Percentiles rank a stretch among this genome's conserved stretches.
Evolutionary conservation across 1,140 invertebrate species (phyloP).

Genomic region (Phthorimaea operculella): DNA sequence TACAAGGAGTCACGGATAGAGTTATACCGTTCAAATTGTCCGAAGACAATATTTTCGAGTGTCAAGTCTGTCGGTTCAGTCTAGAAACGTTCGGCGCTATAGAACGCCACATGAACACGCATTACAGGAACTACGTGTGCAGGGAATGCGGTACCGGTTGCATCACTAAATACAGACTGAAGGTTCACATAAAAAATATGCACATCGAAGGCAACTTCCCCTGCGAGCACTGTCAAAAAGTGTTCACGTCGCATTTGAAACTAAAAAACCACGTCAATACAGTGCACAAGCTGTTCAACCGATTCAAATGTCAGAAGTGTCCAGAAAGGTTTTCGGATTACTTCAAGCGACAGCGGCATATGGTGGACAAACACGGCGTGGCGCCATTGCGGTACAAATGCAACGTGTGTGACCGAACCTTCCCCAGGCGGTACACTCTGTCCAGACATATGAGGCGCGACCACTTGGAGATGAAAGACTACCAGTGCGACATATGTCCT

Average conservation of each 20-base stretch:
- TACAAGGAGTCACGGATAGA: conserved; percentile 36
- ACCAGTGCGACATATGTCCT: conserved; percentile 43
- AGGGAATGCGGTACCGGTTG: conserved; percentile 54
- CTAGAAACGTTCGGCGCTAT: conserved; percentile 57
- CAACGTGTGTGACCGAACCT: conserved; percentile 50
- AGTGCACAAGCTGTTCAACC: conserved; percentile 38
- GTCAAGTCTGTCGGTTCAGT: conserved; percentile 45
- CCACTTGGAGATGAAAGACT: conserved; percentile 56
- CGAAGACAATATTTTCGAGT: conserved; percentile 28
- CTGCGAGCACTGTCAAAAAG: conserved; percentile 43
- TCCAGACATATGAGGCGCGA: conserved; percentile 53
- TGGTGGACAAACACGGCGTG: conserved; percentile 41
- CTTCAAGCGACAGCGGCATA: conserved; percentile 47
- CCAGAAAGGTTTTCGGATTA: conserved; percentile 51
- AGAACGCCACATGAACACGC: conserved; percentile 55
- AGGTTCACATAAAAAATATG: conserved; percentile 49
- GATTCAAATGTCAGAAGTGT: conserved; percentile 50
- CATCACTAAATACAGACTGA: conserved; percentile 50
- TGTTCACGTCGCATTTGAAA: conserved; percentile 44
- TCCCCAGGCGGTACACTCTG: conserved; percentile 42
- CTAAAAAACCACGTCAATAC: conserved; percentile 48
- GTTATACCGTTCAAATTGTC: conserved; percentile 50
- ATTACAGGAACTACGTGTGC: conserved; percentile 56
- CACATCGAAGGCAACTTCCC: conserved; percentile 40
- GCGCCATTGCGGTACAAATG: conserved; percentile 48